Conservation (phyloP, 2,888 invertebrate genomes). For the Tetragnatha montana region DNA sequence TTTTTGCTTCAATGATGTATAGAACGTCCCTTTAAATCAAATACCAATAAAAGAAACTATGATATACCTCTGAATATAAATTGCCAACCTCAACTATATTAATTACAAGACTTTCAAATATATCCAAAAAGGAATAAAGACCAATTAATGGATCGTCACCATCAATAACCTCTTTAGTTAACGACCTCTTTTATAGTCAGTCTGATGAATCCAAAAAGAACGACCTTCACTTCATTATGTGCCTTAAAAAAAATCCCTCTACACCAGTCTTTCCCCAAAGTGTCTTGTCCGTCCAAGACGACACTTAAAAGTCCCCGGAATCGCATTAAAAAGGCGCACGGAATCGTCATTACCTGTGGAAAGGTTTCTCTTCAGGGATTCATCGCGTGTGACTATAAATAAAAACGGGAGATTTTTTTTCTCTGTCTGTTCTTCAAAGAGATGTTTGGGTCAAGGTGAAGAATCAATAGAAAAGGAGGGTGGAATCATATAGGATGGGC, state of each 20-base stretch:
- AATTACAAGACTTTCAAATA: too few relatives aligned
- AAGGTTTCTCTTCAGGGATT: background rate
- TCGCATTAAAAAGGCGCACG: background rate
- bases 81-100: too few relatives aligned
- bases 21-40: too few relatives aligned
- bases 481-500: background rate
- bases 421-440: background rate
- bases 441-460: conserved; percentile 34
- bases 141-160: background rate
- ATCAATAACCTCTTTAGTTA: background rate
- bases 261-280: background rate
- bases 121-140: too few relatives aligned
- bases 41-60: too few relatives aligned
- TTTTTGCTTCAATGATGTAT: too few relatives aligned
- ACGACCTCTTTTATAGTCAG: background rate
- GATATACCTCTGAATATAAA: too few relatives aligned
- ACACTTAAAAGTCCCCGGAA: background rate
- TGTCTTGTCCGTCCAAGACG: background rate
- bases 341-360: background rate
- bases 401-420: background rate
- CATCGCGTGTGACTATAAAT: conserved; percentile 48
- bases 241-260: conserved; percentile 1
- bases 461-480: background rate
- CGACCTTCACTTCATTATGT: conserved; percentile 10
- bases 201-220: background rate